Evolutionary conservation across 2,888 invertebrate species (phyloP), one percentile per base, ranked within the genome.

Genomic region (Elysia crispata): DNA sequence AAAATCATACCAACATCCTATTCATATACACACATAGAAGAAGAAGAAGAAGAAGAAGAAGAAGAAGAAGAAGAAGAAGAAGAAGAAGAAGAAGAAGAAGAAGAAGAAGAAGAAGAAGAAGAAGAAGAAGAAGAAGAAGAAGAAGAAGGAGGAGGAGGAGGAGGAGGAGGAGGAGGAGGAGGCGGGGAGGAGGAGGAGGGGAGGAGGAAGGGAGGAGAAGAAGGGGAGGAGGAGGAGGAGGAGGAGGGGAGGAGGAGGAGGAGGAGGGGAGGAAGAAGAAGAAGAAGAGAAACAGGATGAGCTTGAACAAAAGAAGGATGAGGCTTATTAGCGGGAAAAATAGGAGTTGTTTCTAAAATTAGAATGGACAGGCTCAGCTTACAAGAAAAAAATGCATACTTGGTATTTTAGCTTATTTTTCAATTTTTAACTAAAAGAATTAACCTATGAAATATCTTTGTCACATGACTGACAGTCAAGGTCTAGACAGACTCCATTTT

Each of bases 31-130:
- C n/a, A n/a, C n/a, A n/a, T n/a, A n/a, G n/a, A 54, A 54, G 54
- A 54, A 54, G 54, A 54, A 54, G 54, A 54, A 54, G 54, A 54
- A 54, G 54, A 54, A 54, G 54, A 54, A 54, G 54, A 54, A 54
- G 54, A 54, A 54, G 54, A 54, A 54, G 54, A 54, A 54, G 54
- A 54, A 54, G 54, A 54, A 54, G 54, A 54, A 54, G 54, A 54
- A 54, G 54, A 54, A 54, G 54, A 54, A 54, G 54, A 54, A 54
- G 54, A 54, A 54, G 54, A 54, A 54, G 54, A 54, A 54, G 54
- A 54, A 54, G 54, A 54, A 54, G 54, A 54, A 54, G 54, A 54
- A 54, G 54, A 54, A 54, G 54, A 54, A 54, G 54, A 54, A 54
- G 54, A 54, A 54, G 54, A 54, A 54, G 54, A 54, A 54, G 20